These are phyloP conservation scores for Notospermus geniculatus DNA, from an alignment of 1,140 invertebrate species.

Conservation along the genomic window DNA sequence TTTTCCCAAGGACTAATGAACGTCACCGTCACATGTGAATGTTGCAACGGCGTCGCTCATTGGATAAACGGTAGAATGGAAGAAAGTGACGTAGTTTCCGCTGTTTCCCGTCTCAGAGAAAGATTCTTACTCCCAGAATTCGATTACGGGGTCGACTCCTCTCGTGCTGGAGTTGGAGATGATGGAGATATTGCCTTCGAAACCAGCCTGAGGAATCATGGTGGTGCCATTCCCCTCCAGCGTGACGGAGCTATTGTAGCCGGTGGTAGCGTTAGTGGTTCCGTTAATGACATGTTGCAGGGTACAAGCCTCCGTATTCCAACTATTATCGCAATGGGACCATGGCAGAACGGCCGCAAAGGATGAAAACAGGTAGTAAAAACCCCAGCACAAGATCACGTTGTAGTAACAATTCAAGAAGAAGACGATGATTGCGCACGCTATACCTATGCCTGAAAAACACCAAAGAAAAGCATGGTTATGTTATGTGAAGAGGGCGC, in stretches of 20 bases:
- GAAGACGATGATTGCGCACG: constrained; percentile 43
- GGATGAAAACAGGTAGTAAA: constrained; percentile 53
- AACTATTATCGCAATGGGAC: constrained; percentile 54
- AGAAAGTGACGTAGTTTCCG: too few relatives aligned
- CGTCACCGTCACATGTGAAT: too few relatives aligned
- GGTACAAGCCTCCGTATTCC: constrained; percentile 51
- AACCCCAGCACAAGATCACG: constrained; percentile 50
- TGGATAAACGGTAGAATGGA: too few relatives aligned
- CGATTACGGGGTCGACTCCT: constrained; percentile 5
- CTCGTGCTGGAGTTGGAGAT: neutral
- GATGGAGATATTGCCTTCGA: neutral
- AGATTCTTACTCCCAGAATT: constrained; percentile 31
- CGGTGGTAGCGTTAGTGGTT: neutral
- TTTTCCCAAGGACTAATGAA: too few relatives aligned
- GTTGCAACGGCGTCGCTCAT: too few relatives aligned
- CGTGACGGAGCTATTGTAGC: neutral
- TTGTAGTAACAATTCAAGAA: constrained; percentile 52
- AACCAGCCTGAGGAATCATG: constrained; percentile 3
- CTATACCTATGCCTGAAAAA: constrained; percentile 46
- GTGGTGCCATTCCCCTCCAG: neutral
- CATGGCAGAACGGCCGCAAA: constrained; percentile 53
- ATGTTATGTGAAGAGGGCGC: too few relatives aligned
- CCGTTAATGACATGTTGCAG: constrained; percentile 14
- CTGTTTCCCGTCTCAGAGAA: too few relatives aligned
- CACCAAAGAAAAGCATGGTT: too few relatives aligned